Conservation (phyloP, 1,140 invertebrate species). For the Musca vetustissima region DNA sequence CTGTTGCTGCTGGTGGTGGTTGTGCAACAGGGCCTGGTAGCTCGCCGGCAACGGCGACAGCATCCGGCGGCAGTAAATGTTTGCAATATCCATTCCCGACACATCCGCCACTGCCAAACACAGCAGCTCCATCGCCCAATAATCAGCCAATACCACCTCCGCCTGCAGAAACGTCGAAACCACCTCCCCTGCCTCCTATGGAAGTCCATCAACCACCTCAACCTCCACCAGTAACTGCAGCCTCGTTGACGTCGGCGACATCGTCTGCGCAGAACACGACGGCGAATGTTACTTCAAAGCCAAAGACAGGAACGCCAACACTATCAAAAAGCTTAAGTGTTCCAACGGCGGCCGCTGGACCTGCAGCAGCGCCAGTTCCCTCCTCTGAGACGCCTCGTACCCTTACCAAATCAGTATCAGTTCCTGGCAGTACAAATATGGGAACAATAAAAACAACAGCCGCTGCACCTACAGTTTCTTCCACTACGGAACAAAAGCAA, state of each 20-base stretch:
- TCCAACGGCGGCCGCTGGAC: conserved; percentile 32
- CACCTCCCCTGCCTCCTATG: conserved; percentile 25
- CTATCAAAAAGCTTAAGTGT: conserved; percentile 48
- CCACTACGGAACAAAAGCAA: conserved; percentile 14
- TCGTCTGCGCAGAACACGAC: neutral
- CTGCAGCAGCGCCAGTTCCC: conserved; percentile 16
- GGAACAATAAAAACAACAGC: conserved; percentile 39
- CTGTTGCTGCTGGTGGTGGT: neutral
- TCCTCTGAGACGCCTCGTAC: conserved; percentile 47
- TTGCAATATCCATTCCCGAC: conserved; percentile 81
- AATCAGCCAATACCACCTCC: conserved; percentile 44
- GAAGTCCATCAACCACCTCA: conserved; percentile 33
- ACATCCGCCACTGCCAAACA: conserved; percentile 65
- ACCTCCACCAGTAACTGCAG: conserved; percentile 1
- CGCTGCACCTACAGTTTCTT: neutral
- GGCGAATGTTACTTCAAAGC: conserved; percentile 17
- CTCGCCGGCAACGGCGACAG: conserved; percentile 38
- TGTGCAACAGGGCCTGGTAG: conserved; percentile 9
- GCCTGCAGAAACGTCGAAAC: conserved; percentile 24
- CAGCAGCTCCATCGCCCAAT: conserved; percentile 47
- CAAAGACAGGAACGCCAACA: conserved; percentile 29
- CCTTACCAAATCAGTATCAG: conserved; percentile 54
- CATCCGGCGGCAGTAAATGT: conserved; percentile 57
- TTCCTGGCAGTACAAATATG: conserved; percentile 57
- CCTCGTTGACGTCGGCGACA: neutral